Conservation (phyloP, 2,113 vertebrate species). For the Agapornis roseicollis region DNA sequence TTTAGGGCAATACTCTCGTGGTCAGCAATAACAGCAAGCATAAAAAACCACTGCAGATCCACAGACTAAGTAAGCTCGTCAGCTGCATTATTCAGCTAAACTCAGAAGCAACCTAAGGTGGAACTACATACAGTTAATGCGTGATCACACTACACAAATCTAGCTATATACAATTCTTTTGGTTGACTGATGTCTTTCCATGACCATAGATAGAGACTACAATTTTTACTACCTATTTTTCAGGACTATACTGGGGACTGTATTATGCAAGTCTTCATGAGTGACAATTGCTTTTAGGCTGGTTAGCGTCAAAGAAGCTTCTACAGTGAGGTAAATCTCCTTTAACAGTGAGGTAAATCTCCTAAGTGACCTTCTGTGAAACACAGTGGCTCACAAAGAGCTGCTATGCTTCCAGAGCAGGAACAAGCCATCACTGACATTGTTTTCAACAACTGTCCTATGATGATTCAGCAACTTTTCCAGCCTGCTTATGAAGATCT, state of each 20-base stretch:
- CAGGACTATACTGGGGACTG: background rate
- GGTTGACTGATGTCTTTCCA: background rate
- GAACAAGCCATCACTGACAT: background rate
- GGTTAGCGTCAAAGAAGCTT: background rate
- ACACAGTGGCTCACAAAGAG: background rate
- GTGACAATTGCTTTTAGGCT: background rate
- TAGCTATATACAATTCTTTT: background rate
- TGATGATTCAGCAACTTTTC: background rate
- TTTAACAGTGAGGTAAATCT: background rate
- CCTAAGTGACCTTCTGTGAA: background rate
- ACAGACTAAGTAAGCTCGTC: background rate
- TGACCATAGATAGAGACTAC: background rate
- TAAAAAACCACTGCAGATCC: background rate
- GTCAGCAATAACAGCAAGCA: background rate
- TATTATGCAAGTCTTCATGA: background rate
- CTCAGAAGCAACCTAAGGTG: background rate
- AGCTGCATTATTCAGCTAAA: background rate
- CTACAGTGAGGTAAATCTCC: background rate
- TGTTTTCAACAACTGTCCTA: background rate
- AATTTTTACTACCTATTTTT: background rate
- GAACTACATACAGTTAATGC: background rate
- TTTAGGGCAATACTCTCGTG: constrained; percentile 3
- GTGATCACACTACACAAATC: background rate
- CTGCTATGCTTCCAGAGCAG: background rate
- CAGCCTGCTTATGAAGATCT: background rate